Evolutionary conservation across 2,113 vertebrate genomes (phyloP).

Genomic region (Gadus macrocephalus): DNA sequence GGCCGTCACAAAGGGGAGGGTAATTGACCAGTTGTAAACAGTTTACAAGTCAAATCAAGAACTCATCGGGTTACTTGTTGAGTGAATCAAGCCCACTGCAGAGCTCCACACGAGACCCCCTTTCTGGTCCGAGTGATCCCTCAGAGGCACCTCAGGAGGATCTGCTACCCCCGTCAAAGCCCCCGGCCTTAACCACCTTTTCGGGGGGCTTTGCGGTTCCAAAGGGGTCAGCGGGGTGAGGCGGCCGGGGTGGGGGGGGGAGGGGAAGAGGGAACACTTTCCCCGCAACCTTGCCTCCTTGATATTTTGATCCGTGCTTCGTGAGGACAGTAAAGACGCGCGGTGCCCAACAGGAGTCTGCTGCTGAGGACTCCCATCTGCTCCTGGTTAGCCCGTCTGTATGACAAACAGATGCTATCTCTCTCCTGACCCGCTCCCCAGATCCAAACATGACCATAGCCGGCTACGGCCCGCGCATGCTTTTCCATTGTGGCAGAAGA

Average conservation of each 20-base stretch:
- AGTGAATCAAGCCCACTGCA: conserved; percentile 6
- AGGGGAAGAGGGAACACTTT: conserved; percentile 28
- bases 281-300: conserved; percentile 20
- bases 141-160: conserved; percentile 6
- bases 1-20: no score
- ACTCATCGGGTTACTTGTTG: not conserved
- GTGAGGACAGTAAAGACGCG: conserved; percentile 51
- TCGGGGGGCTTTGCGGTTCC: conserved; percentile 20
- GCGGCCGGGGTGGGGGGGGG: conserved; percentile 7
- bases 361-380: conserved; percentile 63
- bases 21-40: no score
- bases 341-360: conserved; percentile 55
- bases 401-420: conserved; percentile 68
- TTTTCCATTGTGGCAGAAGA: conserved; percentile 33
- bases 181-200: conserved; percentile 12
- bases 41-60: no score
- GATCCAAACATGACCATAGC: conserved; percentile 52
- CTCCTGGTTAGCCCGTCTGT: conserved; percentile 55
- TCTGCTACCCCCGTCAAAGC: conserved; percentile 10
- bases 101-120: conserved; percentile 6
- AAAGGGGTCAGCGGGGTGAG: conserved; percentile 5
- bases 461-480: conserved; percentile 39
- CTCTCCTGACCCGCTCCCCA: conserved; percentile 43
- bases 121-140: conserved; percentile 11
- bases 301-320: conserved; percentile 50